These are phyloP conservation scores for Platycheirus albimanus DNA, from an alignment of 2,888 invertebrate species.

Conservation along the genomic window DNA sequence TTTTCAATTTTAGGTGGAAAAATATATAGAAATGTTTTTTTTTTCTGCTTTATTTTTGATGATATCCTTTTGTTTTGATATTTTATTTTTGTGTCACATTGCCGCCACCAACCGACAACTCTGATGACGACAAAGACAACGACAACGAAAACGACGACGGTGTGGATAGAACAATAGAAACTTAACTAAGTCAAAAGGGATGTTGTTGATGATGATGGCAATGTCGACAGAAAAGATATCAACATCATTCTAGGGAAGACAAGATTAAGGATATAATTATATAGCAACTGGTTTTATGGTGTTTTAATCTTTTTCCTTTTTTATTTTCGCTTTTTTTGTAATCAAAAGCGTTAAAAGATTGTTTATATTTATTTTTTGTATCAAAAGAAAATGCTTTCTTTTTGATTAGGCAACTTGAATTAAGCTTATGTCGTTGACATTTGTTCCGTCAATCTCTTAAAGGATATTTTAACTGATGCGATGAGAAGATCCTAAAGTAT, in stretches of 20 bases:
- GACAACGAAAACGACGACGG: no score
- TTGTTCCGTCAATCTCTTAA: no score
- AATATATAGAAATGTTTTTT: background rate
- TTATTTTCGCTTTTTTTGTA: background rate
- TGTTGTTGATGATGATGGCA: slow-evolving; percentile 51
- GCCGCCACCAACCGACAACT: background rate
- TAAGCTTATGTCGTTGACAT: no score
- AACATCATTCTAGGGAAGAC: slow-evolving; percentile 38
- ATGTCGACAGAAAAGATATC: slow-evolving; percentile 44
- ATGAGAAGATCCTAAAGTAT: no score
- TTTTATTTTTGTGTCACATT: slow-evolving; percentile 57
- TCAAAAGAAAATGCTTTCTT: slow-evolving; percentile 3
- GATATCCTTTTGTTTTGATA: slow-evolving; percentile 58
- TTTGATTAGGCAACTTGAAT: background rate
- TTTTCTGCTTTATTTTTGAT: slow-evolving; percentile 27
- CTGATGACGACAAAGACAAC: no score
- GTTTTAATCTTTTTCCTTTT: slow-evolving; percentile 55
- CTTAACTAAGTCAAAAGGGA: slow-evolving; percentile 61
- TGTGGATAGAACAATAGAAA: slow-evolving; percentile 47
- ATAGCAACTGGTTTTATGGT: slow-evolving; percentile 52
- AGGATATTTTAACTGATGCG: no score
- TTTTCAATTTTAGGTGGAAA: slow-evolving; percentile 4
- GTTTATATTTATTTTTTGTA: slow-evolving; percentile 5
- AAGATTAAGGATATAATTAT: slow-evolving; percentile 39
- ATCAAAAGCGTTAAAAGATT: slow-evolving; percentile 35